Evolutionary conservation across 35 echinoderm and acorn worm species (phyloP).

Genomic region (Diadema setosum): DNA sequence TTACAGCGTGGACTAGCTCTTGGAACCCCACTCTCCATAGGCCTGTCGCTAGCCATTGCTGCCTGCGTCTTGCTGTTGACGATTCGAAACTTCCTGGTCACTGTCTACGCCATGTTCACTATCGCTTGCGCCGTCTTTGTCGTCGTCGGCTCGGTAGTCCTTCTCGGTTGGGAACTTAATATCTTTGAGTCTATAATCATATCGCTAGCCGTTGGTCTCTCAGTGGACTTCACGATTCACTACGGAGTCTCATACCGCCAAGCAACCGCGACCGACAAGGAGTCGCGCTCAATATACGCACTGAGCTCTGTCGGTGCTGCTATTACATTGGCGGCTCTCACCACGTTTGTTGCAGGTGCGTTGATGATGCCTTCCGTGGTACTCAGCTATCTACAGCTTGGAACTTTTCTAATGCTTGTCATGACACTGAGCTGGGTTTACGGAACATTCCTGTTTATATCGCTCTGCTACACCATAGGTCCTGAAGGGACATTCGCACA

Average conservation of each 20-base stretch:
- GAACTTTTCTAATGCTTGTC: constrained; percentile 59
- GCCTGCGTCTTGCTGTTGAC: constrained; percentile 41
- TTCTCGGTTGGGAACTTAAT: constrained; percentile 75
- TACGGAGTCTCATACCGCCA: constrained; percentile 76
- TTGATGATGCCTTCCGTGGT: constrained; percentile 57
- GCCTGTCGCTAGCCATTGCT: constrained; percentile 38
- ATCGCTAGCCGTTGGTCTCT: constrained; percentile 72
- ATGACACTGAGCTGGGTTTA: constrained; percentile 68
- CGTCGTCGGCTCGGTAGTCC: constrained; percentile 43
- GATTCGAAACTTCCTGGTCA: constrained; percentile 55
- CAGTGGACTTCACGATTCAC: constrained; percentile 86
- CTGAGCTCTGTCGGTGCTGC: constrained; percentile 39
- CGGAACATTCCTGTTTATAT: constrained; percentile 70
- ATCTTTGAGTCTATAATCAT: constrained; percentile 78
- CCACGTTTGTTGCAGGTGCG: constrained; percentile 66
- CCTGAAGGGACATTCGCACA: constrained; percentile 34
- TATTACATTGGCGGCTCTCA: constrained; percentile 58
- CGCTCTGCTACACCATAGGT: constrained; percentile 53
- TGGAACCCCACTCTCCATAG: constrained; percentile 32
- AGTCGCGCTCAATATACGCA: constrained; percentile 16
- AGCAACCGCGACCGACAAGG: constrained; percentile 27
- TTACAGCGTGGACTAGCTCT: constrained; percentile 48
- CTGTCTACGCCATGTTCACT: constrained; percentile 48
- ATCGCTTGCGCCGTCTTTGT: constrained; percentile 57
- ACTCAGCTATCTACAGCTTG: constrained; percentile 69